Evolutionary conservation across 2,888 invertebrate genomes (phyloP).

Genomic region (Thumatha senex): DNA sequence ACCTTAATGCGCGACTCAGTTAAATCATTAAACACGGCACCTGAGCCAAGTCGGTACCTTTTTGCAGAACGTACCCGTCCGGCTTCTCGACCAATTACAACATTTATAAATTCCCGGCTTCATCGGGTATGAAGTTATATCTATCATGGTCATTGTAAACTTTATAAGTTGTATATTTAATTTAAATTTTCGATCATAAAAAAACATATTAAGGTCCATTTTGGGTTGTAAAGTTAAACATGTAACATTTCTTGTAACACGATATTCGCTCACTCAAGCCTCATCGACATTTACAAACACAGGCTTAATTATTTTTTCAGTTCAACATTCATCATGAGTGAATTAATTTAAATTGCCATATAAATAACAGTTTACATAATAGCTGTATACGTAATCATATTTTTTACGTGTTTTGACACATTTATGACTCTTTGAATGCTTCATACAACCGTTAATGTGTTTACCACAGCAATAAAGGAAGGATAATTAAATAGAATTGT

Average conservation of each 20-base stretch:
- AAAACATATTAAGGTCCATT: constrained; percentile 9
- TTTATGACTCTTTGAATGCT: constrained; percentile 53
- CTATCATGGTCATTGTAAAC: constrained; percentile 58
- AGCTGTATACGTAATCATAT: constrained; percentile 50
- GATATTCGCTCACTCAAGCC: constrained; percentile 62
- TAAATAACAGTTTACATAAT: constrained; percentile 73
- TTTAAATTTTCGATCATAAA: constrained; percentile 16
- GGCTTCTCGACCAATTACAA: constrained; percentile 65
- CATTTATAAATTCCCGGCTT: constrained; percentile 64
- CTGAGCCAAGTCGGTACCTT: constrained; percentile 55
- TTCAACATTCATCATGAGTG: constrained; percentile 71
- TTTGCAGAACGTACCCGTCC: constrained; percentile 52
- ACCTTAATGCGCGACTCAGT: constrained; percentile 68
- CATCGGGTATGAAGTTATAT: constrained; percentile 62
- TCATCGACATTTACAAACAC: constrained; percentile 69
- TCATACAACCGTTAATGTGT: constrained; percentile 18
- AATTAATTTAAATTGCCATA: constrained; percentile 79
- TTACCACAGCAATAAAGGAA: constrained; percentile 36
- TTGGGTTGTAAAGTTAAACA: constrained; percentile 25
- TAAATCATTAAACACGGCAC: constrained; percentile 68
- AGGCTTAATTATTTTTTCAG: constrained; percentile 61
- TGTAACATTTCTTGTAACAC: constrained; percentile 55
- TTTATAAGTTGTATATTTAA: constrained; percentile 30
- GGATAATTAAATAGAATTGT: constrained; percentile 31
- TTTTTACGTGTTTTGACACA: constrained; percentile 44